A percentile compares a stretch with the other conserved stretches of the same genome.
phyloP scores from a whole-genome alignment of 2,888 invertebrate species.

The Stenodema calcarata region DNA sequence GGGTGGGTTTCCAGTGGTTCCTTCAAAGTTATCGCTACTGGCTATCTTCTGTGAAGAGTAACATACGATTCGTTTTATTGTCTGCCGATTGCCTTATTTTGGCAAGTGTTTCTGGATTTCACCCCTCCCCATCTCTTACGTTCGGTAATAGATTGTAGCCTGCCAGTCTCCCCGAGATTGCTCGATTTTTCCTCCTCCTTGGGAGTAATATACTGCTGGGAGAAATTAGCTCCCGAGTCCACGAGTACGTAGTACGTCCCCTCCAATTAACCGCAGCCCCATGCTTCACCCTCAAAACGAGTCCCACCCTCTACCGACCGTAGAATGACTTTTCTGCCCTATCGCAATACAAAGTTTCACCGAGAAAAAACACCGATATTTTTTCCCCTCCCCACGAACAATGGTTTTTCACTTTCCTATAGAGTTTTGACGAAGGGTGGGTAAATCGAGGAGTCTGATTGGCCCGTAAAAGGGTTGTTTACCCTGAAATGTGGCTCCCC shows the following conservation, averaged over 20 bases:
- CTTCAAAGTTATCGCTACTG: slow-evolving; percentile 45
- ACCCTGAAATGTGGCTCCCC: slow-evolving; percentile 5
- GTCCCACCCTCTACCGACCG: neutral
- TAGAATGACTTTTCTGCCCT: slow-evolving; percentile 7
- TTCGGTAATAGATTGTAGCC: slow-evolving; percentile 48
- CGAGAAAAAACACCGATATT: neutral
- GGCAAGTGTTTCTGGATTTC: slow-evolving; percentile 49
- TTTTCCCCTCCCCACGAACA: neutral
- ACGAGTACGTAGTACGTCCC: neutral
- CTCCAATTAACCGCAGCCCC: slow-evolving; percentile 33
- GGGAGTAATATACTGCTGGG: slow-evolving; percentile 23
- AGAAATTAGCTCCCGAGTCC: slow-evolving; percentile 27
- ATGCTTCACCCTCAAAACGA: slow-evolving; percentile 27
- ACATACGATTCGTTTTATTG: slow-evolving; percentile 55
- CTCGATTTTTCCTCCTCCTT: slow-evolving; percentile 13
- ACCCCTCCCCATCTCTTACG: neutral
- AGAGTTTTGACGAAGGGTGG: neutral
- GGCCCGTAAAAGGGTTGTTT: slow-evolving; percentile 40
- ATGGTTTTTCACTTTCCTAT: slow-evolving; percentile 1
- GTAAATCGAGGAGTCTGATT: slow-evolving; percentile 10
- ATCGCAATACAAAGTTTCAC: slow-evolving; percentile 26
- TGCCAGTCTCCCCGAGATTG: neutral
- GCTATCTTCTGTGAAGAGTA: slow-evolving; percentile 49
- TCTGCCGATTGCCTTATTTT: slow-evolving; percentile 57
- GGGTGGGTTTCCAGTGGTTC: neutral